Evolutionary conservation across 2,888 invertebrate genomes (phyloP).

Genomic region (Mythimna lalbum): DNA sequence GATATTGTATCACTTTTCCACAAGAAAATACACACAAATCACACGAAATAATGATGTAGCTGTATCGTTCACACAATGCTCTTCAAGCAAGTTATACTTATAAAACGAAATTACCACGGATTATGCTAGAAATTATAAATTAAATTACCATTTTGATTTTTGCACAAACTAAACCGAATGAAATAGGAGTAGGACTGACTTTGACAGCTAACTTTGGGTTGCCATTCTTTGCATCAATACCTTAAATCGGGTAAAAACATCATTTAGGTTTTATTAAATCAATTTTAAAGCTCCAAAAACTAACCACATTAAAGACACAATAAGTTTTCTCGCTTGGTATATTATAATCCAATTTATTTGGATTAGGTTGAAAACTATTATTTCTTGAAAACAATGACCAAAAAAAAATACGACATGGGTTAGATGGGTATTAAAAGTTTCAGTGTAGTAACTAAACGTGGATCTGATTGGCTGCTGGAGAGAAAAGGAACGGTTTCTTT

Average conservation of each 20-base stretch:
- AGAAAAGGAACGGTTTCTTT: slow-evolving; percentile 57
- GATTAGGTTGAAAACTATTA: not conserved
- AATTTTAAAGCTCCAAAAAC: not conserved
- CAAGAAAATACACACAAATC: slow-evolving; percentile 64
- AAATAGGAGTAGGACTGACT: slow-evolving; percentile 43
- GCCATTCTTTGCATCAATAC: not conserved
- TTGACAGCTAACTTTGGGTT: slow-evolving; percentile 40
- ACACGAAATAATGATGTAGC: slow-evolving; percentile 71
- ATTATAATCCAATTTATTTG: not conserved
- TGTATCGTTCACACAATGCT: slow-evolving; percentile 55
- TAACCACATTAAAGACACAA: not conserved
- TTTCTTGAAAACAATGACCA: not conserved
- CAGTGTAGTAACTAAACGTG: slow-evolving; percentile 56
- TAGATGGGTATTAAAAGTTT: slow-evolving; percentile 16
- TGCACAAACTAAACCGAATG: slow-evolving; percentile 69
- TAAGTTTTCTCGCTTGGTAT: accelerated
- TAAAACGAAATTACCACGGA: slow-evolving; percentile 63
- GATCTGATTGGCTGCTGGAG: slow-evolving; percentile 51
- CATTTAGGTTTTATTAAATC: not conserved
- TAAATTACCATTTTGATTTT: slow-evolving; percentile 85
- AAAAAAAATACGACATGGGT: slow-evolving; percentile 8
- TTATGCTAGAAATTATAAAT: slow-evolving; percentile 75
- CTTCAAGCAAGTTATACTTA: slow-evolving; percentile 4
- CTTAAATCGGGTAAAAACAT: slow-evolving; percentile 7
- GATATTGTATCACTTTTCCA: slow-evolving; percentile 63